Percentiles rank a stretch among this genome's conserved stretches.
Conservation (phyloP, 2,888 invertebrate genomes). For the Sycophila texana region DNA sequence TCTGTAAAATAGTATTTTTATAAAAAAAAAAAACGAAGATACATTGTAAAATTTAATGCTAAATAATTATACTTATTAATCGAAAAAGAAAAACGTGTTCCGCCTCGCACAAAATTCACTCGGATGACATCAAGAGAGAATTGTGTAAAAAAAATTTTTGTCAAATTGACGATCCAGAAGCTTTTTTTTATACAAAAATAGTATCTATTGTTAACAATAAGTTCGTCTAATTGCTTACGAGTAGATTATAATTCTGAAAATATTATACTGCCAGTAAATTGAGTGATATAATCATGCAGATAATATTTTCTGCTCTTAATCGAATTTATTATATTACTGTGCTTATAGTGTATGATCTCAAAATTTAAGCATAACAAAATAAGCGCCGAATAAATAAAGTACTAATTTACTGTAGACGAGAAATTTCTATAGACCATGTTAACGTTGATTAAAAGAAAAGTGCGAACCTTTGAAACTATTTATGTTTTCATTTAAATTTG, state of each 20-base stretch:
- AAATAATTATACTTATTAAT: constrained; percentile 45
- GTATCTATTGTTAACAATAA: constrained; percentile 55
- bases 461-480: constrained; percentile 29
- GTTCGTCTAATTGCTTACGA: constrained; percentile 59
- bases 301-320: constrained; percentile 30
- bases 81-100: constrained; percentile 41
- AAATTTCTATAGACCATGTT: constrained; percentile 36
- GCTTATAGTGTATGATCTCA: constrained; percentile 35
- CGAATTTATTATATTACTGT: constrained; percentile 24
- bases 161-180: constrained; percentile 33
- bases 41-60: constrained; percentile 58
- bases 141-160: constrained; percentile 34
- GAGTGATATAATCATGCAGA: constrained; percentile 48
- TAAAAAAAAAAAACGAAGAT: constrained; percentile 63
- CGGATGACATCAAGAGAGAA: constrained; percentile 37
- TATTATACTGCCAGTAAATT: constrained; percentile 61
- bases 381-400: constrained; percentile 18
- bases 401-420: constrained; percentile 15
- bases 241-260: constrained; percentile 39
- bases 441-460: constrained; percentile 18
- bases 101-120: constrained; percentile 37
- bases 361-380: constrained; percentile 39
- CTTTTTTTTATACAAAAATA: constrained; percentile 44
- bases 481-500: constrained; percentile 37
- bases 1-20: constrained; percentile 72